Percentiles rank a stretch among this genome's conserved stretches.
Conservation (phyloP, 2,797 vertebrate genomes). For the Poliocrania exsul region DNA sequence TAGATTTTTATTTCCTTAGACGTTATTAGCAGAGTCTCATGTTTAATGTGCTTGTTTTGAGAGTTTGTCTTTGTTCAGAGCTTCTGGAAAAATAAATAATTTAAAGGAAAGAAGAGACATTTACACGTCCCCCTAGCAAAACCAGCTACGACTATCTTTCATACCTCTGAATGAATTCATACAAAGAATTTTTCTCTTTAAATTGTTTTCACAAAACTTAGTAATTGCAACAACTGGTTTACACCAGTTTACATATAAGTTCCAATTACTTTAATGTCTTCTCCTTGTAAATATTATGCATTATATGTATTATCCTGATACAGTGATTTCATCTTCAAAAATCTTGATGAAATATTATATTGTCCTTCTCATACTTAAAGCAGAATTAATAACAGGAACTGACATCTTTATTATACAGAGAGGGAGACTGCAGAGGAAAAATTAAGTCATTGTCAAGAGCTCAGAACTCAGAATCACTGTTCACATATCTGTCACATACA, state of each 20-base stretch:
- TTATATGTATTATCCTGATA: neutral
- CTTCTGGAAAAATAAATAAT: slow-evolving; percentile 4
- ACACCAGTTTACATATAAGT: neutral
- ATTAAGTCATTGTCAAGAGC: neutral
- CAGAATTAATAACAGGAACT: slow-evolving; percentile 11
- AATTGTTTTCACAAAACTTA: neutral
- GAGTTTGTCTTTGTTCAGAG: neutral
- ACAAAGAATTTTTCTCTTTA: neutral
- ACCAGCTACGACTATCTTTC: neutral
- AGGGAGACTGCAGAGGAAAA: neutral
- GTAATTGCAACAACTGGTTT: neutral
- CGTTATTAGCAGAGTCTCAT: neutral
- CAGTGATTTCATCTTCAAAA: neutral
- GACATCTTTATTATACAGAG: neutral
- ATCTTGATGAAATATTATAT: neutral
- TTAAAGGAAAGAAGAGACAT: neutral
- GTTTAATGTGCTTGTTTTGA: neutral
- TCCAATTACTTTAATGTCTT: neutral
- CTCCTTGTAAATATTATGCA: neutral
- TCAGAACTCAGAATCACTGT: neutral
- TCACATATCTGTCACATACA: neutral
- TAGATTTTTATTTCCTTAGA: slow-evolving; percentile 42
- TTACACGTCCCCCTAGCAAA: neutral
- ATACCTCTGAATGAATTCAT: neutral
- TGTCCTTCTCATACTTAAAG: neutral